Base-by-base conservation (phyloP, 2,113 vertebrate species). In the Pipa parva region DNA sequence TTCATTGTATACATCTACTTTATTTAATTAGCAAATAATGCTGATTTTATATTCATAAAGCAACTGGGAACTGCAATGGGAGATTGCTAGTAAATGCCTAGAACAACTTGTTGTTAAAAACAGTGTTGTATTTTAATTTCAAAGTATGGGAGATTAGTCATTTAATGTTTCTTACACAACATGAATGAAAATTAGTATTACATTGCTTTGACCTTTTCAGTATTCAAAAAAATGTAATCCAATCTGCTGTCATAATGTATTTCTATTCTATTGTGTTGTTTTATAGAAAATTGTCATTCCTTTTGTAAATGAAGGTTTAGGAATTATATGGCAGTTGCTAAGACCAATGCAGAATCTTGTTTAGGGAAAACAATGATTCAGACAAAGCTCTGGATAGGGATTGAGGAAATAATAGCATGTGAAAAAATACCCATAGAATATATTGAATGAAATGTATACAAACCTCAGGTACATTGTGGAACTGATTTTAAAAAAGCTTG, bases 171-270 rank as follows among this genome's bases (percentile, higher is more conserved):
- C 75, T 68, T 82, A 51, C 84, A 82, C 72, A 77, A 68, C 80
- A 49, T 86, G 84, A 89, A 87, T 87, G 87, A 85, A 70, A 75
- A 58, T 78, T 79, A 63, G 58, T 36, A 83, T 66, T 87, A 75
- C 83, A 87, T 87, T 86, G 80, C 83, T 86, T 75, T 88, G 85
- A 87, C 84, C 85, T 88, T 89, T 89, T 90, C 73, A 89, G 82
- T 86, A 88, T 87, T 87, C 85, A 83, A 52, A 81, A 59, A 78
- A n/a, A n/a, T 87, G 84, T 86, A 88, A 87, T 80, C 84, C 78
- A 83, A 71, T 77, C 80, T 87, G 74, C 66, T 77, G 72, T 75
- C n/a, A 54, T 61, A 33, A 17, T 69, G 48, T 27, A 70, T 70
- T 70, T 45, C 48, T 36, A 61, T 54, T 58, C 48, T 52, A 70